Base-by-base conservation (phyloP, 2,797 vertebrate genomes). In the Rhabdophis nuchalis region DNA sequence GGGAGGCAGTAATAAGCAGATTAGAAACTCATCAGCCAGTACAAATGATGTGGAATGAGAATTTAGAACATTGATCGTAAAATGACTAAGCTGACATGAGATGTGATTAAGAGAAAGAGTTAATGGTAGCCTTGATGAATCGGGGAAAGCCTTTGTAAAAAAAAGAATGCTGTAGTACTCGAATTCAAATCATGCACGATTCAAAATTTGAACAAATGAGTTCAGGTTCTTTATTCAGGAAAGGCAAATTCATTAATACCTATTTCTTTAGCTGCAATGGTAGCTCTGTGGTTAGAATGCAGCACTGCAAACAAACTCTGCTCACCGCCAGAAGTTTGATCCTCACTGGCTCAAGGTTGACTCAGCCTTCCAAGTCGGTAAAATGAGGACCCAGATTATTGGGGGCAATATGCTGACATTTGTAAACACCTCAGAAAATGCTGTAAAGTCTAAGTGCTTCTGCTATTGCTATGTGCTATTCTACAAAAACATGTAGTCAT, bases 401-500 rank as follows among this genome's bases (percentile, higher is more conserved):
- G 64, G 6, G 64, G n/a, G 6, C 14, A 32, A 18, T 36, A 72
- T 7, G 1, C 2, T 72, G 64, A 18, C 64, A 61, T 72, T 18
- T 72, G 64, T 20, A 72, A 68, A 72, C 64, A 32, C 14, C 64
- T 36, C 7, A 72, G 16, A 36, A 32, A 32, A 16, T n/a, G 64
- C n/a, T 68, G 6, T 32, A 32, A 61, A 61, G 1, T 32, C 5
- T 1, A 61, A 9, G 58, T 12, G 58, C 27, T 29, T 13, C 13
- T 64, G 29, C 29, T 64, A 64, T 64, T 64, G 61, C 61, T 64
- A 68, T 32, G 14, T 68, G 2, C n/a, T 68, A 68, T 46, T 54
- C 46, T 5, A 4, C n/a, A 54, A 94, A 94, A 94, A 96, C 95
- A 95, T 2, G 77, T 89, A 53, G 5, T 0, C 95, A 95, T 93